phyloP scores from a whole-genome alignment of 2,888 invertebrate genomes.

The Noctua janthe region DNA sequence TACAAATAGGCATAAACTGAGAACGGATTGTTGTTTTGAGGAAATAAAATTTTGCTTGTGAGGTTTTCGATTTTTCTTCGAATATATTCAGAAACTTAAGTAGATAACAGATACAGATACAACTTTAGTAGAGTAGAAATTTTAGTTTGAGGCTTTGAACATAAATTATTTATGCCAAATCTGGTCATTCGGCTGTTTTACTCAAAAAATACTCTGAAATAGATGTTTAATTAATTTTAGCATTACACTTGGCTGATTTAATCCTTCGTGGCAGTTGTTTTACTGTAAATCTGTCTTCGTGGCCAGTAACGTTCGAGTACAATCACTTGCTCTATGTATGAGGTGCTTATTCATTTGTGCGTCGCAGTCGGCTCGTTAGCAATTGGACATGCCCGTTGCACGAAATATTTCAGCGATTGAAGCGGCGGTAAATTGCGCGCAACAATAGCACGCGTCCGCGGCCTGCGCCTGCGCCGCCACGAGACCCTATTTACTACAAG shows the following conservation, averaged over 20 bases:
- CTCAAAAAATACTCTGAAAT: neutral
- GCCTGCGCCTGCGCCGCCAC: conserved; percentile 72
- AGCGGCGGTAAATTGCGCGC: conserved; percentile 89
- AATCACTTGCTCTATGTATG: conserved; percentile 82
- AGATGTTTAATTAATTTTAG: conserved; percentile 20
- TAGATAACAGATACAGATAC: too few species aligned
- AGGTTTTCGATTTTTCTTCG: neutral
- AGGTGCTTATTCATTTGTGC: conserved; percentile 89
- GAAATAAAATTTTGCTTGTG: neutral
- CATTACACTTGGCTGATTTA: conserved; percentile 21
- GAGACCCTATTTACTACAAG: conserved; percentile 84
- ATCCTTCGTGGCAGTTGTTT: conserved; percentile 50
- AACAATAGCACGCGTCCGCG: conserved; percentile 85
- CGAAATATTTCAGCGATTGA: conserved; percentile 91
- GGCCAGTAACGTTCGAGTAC: conserved; percentile 70
- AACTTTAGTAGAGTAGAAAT: too few species aligned
- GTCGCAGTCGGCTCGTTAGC: conserved; percentile 90
- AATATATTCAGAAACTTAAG: too few species aligned
- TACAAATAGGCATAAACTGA: conserved; percentile 69
- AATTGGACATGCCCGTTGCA: conserved; percentile 90
- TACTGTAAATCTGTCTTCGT: conserved; percentile 61
- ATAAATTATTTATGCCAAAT: neutral
- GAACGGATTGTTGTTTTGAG: conserved; percentile 8
- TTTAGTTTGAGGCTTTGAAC: neutral
- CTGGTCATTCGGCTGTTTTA: neutral